Conservation (phyloP, 1,140 invertebrate genomes). For the Microvelia longipes region DNA sequence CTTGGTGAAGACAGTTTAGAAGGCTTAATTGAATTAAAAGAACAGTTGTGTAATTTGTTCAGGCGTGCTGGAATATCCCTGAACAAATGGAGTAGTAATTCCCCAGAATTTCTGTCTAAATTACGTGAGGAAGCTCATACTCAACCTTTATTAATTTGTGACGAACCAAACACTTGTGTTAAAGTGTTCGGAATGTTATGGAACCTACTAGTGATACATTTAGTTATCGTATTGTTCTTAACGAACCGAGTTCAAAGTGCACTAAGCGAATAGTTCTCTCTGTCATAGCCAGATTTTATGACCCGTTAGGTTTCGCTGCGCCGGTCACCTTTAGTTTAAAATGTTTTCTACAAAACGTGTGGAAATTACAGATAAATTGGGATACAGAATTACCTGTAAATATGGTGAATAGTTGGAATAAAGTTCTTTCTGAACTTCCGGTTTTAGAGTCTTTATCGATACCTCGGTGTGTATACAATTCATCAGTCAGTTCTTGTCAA, state of each 20-base stretch:
- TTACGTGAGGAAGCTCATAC: background rate
- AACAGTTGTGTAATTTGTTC: slow-evolving; percentile 13
- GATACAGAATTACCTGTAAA: slow-evolving; percentile 17
- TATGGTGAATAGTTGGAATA: slow-evolving; percentile 17
- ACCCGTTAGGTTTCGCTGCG: slow-evolving; percentile 29
- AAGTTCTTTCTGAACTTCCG: slow-evolving; percentile 11
- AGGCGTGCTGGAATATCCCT: slow-evolving; percentile 13
- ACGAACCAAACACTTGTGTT: background rate
- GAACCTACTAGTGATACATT: slow-evolving; percentile 14
- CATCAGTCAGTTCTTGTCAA: slow-evolving; percentile 12
- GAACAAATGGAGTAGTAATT: slow-evolving; percentile 13
- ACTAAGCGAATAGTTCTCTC: slow-evolving; percentile 27
- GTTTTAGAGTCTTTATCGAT: background rate
- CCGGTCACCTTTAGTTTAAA: slow-evolving; percentile 27
- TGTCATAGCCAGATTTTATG: slow-evolving; percentile 27
- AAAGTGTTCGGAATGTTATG: slow-evolving; percentile 16
- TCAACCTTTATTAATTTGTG: background rate
- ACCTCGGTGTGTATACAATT: background rate
- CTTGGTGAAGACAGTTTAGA: slow-evolving; percentile 22
- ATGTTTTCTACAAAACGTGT: slow-evolving; percentile 6
- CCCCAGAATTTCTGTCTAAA: background rate
- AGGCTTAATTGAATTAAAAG: slow-evolving; percentile 14
- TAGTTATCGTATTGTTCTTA: background rate
- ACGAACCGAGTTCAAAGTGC: slow-evolving; percentile 8
- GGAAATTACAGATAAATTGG: slow-evolving; percentile 21